Conservation (phyloP, 2,797 vertebrate species). For the Periparus ater region DNA sequence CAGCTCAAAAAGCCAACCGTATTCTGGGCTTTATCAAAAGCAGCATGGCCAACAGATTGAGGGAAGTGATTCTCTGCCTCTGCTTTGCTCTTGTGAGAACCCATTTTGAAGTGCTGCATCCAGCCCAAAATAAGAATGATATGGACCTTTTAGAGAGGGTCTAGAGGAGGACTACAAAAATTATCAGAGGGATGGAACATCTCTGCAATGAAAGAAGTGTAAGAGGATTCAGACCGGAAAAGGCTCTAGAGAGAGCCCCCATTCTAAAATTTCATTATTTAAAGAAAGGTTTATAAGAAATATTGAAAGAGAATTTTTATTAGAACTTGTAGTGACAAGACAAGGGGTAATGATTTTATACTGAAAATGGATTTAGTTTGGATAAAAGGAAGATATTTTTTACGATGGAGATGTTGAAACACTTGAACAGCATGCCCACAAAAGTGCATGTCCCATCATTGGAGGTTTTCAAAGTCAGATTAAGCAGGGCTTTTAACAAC, state of each 20-base stretch:
- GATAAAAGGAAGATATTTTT: background rate
- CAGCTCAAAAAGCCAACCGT: fast-evolving
- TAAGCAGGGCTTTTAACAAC: background rate
- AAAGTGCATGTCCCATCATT: no score
- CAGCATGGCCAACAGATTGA: background rate
- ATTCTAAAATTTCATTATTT: background rate
- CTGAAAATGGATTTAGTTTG: background rate
- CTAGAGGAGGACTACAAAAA: background rate
- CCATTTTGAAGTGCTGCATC: background rate
- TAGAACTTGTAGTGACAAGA: background rate
- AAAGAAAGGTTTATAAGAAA: background rate
- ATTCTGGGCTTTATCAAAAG: background rate
- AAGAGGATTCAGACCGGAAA: background rate
- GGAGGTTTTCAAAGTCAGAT: background rate
- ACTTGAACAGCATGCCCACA: background rate
- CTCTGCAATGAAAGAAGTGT: background rate
- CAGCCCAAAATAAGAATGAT: no score
- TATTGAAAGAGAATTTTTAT: background rate
- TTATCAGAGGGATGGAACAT: background rate
- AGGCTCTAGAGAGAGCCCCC: background rate
- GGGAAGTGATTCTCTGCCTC: background rate
- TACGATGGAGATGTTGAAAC: fast-evolving
- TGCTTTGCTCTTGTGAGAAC: background rate
- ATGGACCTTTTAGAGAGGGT: background rate
- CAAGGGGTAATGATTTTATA: background rate